phyloP scores from a whole-genome alignment of 35 echinoderm and acorn worm genomes.

The Stichopus chloronotus region DNA sequence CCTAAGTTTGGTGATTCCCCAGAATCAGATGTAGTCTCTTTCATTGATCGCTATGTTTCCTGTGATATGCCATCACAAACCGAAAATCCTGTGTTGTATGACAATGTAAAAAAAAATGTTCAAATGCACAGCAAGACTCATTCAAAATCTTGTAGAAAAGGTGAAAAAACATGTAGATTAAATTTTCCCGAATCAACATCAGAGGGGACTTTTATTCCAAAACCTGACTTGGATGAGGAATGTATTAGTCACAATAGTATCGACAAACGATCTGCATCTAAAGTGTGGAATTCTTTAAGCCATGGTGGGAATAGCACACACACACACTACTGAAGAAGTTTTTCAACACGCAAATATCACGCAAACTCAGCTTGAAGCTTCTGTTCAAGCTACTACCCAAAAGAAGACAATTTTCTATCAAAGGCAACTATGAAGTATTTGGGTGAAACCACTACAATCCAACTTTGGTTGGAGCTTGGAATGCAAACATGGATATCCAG shows the following conservation, averaged over 20 bases:
- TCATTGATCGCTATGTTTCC: conserved; percentile 71
- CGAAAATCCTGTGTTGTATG: conserved; percentile 54
- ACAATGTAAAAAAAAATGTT: conserved; percentile 67
- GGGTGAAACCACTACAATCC: conserved; percentile 62
- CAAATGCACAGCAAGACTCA: conserved; percentile 73
- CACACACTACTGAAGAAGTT: conserved; percentile 11
- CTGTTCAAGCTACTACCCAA: conserved; percentile 15
- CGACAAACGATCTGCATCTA: too few relatives aligned
- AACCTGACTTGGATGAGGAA: too few relatives aligned
- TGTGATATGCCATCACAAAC: conserved; percentile 53
- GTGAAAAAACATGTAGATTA: conserved; percentile 70
- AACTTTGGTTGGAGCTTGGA: conserved; percentile 43
- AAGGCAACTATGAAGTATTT: conserved; percentile 12
- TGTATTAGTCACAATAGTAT: too few relatives aligned
- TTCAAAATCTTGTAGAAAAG: conserved; percentile 83
- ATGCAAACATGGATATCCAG: conserved; percentile 78
- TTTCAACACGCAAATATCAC: too few relatives aligned
- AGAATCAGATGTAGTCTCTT: conserved; percentile 53
- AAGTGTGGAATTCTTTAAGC: not conserved
- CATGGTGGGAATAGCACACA: not conserved
- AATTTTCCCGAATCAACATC: conserved; percentile 41
- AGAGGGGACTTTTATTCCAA: too few relatives aligned
- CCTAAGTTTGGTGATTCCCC: conserved; percentile 35
- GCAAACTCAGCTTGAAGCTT: conserved; percentile 50
- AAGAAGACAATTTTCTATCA: conserved; percentile 57